Evolutionary conservation across 2,888 invertebrate species (phyloP), one percentile per base, ranked within the genome.

Genomic region (Hetaerina titia): DNA sequence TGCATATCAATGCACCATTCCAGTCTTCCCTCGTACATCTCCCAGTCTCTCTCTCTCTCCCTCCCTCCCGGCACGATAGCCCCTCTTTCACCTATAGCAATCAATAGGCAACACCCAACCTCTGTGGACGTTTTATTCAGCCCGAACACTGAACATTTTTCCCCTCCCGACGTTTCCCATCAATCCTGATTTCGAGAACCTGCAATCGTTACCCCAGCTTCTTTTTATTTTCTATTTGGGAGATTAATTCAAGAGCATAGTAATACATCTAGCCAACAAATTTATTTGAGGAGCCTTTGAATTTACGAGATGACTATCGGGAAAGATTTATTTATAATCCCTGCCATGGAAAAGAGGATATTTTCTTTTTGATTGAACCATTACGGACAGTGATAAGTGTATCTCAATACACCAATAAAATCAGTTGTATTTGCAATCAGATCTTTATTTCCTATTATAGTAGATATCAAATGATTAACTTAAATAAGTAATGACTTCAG

Each of bases 1-100:
- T 81, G 81, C 81, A 81, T 81, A 81, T 81, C 81, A 81, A 81
- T 81, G 81, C 81, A 81, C 81, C 81, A 81, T 81, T 81, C 81
- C 81, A 8, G 31, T 81, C 81, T 81, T 81, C 31, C 81, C 31
- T 81, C 81, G 31, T 81, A 81, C 81, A 81, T 31, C 81, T 81
- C 25, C n/a, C 31, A 9, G 22, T n/a, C 31, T 7, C 11, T 13
- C 81, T 81, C 31, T 31, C 81, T 9, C 25, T 11, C 9, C 0
- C 25, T 13, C 81, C 31, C 81, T 69, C n/a, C 31, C 81, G 4
- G 25, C 31, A 31, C 74, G 7, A 69, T 69, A 69, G 22, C 81
- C 81, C 31, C 81, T 81, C 81, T 81, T 81, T 81, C 81, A 81
- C 81, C 81, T 81, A 81, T 81, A 31, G 81, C 81, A 81, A 81